Base-by-base conservation (phyloP, 2,888 invertebrate species). In the Diarsia rubi region DNA sequence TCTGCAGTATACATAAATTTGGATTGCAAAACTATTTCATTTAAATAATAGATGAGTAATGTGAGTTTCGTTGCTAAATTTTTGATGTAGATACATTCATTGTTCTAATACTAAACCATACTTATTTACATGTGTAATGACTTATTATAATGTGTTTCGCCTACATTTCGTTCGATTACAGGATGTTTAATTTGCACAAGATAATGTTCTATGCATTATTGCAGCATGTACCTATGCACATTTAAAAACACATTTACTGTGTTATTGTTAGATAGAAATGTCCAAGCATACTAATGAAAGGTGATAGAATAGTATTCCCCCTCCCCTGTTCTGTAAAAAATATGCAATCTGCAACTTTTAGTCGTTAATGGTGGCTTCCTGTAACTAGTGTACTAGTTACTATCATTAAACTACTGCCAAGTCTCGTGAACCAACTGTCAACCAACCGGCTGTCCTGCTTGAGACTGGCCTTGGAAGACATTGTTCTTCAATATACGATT, bases 71-170 rank as follows among this genome's bases (percentile, higher is more conserved):
- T 52, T 82, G 47, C 49, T 49, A 64, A 69, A 69, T 44, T 45
- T 65, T 21, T 31, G 45, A 27, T 57, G 49, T 65, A 27, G 42
- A 71, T 64, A 78, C 16, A 44, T 66, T 47, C 12, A 44, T 66
- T 47, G n/a, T 49, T 57, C 31, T 59, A 72, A 19, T 31, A 59
- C 65, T 69, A 65, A 49, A 71, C 60, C 16, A n/a, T 68, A 21
- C 60, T 68, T 37, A 79, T 79, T 84, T 71, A 71, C 81, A 78
- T 84, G 59, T 66, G 5, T 84, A 81, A 84, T 75, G 52, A 73
- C 47, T 14, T 65, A 16, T 14, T 65, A 16, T 67, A 75, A 75
- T 81, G 42, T 73, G 44, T 52, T 66, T 54, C 49, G n/a, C 31
- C 27, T 60, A 19, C 16, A 54, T 77, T 82, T 52, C 24, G 37